Conservation (phyloP, 2,113 vertebrate species). For the Butorides virescens region DNA sequence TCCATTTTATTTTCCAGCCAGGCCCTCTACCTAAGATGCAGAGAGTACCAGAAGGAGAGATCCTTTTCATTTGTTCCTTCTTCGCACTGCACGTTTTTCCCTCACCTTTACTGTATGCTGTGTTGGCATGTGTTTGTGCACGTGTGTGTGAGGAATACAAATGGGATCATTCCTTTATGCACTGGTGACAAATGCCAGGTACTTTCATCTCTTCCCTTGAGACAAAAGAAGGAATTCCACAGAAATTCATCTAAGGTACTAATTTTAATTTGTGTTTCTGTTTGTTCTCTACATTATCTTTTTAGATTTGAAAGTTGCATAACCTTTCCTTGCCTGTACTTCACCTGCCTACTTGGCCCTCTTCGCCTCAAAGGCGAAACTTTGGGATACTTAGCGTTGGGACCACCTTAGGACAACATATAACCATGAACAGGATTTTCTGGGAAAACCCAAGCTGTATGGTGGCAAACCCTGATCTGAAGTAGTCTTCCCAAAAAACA, state of each 20-base stretch:
- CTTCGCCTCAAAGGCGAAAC: neutral
- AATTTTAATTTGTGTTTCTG: neutral
- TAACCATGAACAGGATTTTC: neutral
- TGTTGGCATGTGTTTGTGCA: neutral
- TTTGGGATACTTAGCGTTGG: accelerated
- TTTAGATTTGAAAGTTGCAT: neutral
- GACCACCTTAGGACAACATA: neutral
- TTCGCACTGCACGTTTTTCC: neutral
- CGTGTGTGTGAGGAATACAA: neutral
- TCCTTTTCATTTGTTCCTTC: neutral
- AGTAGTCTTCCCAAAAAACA: neutral
- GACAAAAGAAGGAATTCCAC: neutral
- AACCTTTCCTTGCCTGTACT: neutral
- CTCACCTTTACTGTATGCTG: neutral
- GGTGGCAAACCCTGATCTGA: neutral
- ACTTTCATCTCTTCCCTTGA: neutral
- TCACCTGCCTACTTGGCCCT: neutral
- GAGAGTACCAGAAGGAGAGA: neutral
- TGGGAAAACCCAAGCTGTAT: accelerated
- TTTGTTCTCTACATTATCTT: neutral
- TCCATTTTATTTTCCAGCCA: neutral
- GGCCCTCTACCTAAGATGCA: neutral
- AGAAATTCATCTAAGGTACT: neutral
- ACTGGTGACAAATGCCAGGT: neutral
- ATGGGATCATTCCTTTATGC: neutral